phyloP scores from a whole-genome alignment of 2,888 invertebrate species.

The Salticus scenicus region DNA sequence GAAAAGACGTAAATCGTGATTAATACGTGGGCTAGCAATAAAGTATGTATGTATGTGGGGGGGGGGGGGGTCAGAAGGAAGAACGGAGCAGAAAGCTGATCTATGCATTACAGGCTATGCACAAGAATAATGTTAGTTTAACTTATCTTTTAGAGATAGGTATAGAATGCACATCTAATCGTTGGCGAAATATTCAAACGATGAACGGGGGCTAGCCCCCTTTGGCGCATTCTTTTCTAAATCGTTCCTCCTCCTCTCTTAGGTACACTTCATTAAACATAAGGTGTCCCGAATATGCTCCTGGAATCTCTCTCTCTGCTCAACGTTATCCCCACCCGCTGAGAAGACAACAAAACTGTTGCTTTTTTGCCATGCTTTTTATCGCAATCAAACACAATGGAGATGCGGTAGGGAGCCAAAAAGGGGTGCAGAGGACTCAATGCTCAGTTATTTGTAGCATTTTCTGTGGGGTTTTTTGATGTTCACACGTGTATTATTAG shows the following conservation, averaged over 20 bases:
- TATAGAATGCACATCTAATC: conserved; percentile 62
- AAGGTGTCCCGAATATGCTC: conserved; percentile 53
- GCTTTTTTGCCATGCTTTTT: background rate
- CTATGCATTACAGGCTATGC: background rate
- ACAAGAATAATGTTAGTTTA: conserved; percentile 61
- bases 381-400: background rate
- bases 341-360: conserved; percentile 3
- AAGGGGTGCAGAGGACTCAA: background rate
- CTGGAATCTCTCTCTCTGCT: conserved; percentile 22
- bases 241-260: conserved; percentile 37
- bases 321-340: conserved; percentile 11
- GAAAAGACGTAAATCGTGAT: too few relatives aligned
- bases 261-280: conserved; percentile 67
- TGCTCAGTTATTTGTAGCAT: background rate
- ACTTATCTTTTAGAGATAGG: conserved; percentile 36
- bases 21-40: background rate
- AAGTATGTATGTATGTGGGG: too few relatives aligned
- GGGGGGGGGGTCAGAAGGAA: too few relatives aligned
- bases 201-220: background rate
- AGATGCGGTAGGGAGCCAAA: background rate
- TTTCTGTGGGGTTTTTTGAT: background rate
- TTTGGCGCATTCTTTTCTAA: conserved; percentile 60
- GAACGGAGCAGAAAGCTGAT: background rate
- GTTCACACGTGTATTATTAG: conserved; percentile 12
- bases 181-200: conserved; percentile 66